Conservation (phyloP, 2,888 invertebrate species). For the Neocrepidodera transversa region DNA sequence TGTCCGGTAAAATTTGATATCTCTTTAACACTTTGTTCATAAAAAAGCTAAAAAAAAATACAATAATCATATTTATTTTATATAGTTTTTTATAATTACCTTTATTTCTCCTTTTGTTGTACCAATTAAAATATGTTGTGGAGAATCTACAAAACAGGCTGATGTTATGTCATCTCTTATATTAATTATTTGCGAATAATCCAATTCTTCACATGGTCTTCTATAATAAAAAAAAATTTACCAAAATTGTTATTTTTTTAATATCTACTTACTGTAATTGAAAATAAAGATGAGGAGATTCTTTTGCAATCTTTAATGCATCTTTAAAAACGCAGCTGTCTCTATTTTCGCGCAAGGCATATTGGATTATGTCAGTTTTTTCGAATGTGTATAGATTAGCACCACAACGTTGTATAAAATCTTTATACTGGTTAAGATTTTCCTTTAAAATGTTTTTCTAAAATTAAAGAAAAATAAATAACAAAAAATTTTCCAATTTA, state of each 20-base stretch:
- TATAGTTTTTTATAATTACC: constrained; percentile 46
- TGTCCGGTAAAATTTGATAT: constrained; percentile 63
- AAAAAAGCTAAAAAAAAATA: constrained; percentile 64
- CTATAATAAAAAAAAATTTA: too few species aligned
- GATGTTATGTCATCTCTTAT: constrained; percentile 65
- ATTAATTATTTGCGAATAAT: constrained; percentile 63
- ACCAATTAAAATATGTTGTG: constrained; percentile 62
- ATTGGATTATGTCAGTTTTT: constrained; percentile 72
- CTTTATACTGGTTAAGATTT: constrained; percentile 64
- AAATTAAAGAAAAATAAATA: too few species aligned
- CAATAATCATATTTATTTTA: background rate
- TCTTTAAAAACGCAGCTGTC: constrained; percentile 65
- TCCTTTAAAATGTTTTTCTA: constrained; percentile 61
- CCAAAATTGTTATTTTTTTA: too few species aligned
- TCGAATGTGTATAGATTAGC: constrained; percentile 68
- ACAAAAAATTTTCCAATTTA: too few species aligned
- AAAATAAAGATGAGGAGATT: constrained; percentile 66
- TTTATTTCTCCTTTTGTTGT: constrained; percentile 61
- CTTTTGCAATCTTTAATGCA: constrained; percentile 60
- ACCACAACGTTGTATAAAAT: constrained; percentile 69
- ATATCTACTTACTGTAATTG: constrained; percentile 68
- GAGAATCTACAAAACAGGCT: constrained; percentile 64
- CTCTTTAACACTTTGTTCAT: constrained; percentile 65
- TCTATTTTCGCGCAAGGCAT: constrained; percentile 70
- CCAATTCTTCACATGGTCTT: constrained; percentile 46